Evolutionary conservation across 1,140 invertebrate species (phyloP), one percentile per base, ranked within the genome.

Genomic region (Matsumurasca onukii): DNA sequence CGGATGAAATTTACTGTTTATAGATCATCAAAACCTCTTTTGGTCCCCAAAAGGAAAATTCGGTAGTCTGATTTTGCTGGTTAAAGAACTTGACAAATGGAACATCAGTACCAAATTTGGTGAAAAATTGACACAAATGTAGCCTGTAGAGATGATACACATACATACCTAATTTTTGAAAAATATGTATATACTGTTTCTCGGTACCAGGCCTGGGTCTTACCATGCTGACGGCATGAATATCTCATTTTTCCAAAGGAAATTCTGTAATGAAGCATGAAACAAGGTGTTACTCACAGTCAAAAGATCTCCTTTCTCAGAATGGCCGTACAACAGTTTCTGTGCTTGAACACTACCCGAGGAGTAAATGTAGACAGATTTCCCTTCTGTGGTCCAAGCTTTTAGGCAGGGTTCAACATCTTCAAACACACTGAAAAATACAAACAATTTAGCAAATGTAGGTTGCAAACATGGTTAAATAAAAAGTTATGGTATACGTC

Each of bases 301-400:
- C 25, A 83, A 80, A 69, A 98, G 76, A 81, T 98, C 87, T 17
- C 95, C 95, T 51, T 86, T 81, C 30, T 80, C 78, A 22, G 93
- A 89, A 78, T 96, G 80, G 0, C 83, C 82, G 78, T 97, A 97
- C 1, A 98, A 82, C 12, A 97, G 82, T 77, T 95, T 93, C 79
- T 98, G 96, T 34, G 94, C 92, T 75, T 91, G 88, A 0, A 95
- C 87, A 73, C 92, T 96, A n/a, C n/a, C n/a, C n/a, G 94, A 97
- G 0, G 95, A 98, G 76, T 94, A 98, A 59, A 97, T 88, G 74
- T 90, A 95, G 34, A 98, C 80, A 72, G 86, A 85, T 66, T 88
- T 87, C 5, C 86, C 87, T 57, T 82, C 75, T 0, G 82, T 76
- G 17, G 78, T 80, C 89, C 94, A 93, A 67, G 83, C 78, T 75